Evolutionary conservation across 2,113 vertebrate species (phyloP), one percentile per base, ranked within the genome.

Genomic region (Alces alces): DNA sequence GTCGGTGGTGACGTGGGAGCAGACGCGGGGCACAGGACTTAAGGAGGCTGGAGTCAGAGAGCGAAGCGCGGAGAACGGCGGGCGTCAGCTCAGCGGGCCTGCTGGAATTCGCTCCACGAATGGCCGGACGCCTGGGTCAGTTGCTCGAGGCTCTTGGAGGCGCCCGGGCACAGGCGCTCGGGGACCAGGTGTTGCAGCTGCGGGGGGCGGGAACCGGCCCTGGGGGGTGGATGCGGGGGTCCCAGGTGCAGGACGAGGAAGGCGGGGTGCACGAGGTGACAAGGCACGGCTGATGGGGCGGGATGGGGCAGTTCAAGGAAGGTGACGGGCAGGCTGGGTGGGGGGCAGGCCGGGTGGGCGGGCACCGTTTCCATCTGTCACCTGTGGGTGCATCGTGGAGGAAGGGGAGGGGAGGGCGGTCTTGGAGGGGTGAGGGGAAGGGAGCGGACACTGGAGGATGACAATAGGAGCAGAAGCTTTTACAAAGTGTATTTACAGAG

Each of bases 271-370:
- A 5, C 4, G 54, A 45, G 80, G 30, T 4, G 27, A 36, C 60
- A 54, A 28, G 4, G 2, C 30, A 7, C 14, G 6, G 25, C 13
- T 10, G 36, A 43, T 8, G 15, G 0, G 25, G 30, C 1, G 11
- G 36, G 25, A n/a, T 7, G 5, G 12, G 76, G 88, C 36, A 14
- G 8, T 12, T 12, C 2, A 1, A 23, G 7, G 9, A 30, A 3
- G 6, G 28, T 17, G 27, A 12, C 3, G 21, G 47, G 14, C 23
- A 21, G 55, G 36, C 47, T 4, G 30, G 47, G 47, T 11, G 3
- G 45, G 78, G 57, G 36, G 14, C 23, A 21, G 55, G 54, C 47
- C 21, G 28, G 45, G 45, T 6, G 3, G 78, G 78, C 9, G 16
- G 25, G 10, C 36, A 3, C 33, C 43, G 0, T 43, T 54, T 17